Percentiles rank a stretch among this genome's conserved stretches.
phyloP scores from a whole-genome alignment of 2,888 invertebrate genomes.

The Tenthredo mesomela region DNA sequence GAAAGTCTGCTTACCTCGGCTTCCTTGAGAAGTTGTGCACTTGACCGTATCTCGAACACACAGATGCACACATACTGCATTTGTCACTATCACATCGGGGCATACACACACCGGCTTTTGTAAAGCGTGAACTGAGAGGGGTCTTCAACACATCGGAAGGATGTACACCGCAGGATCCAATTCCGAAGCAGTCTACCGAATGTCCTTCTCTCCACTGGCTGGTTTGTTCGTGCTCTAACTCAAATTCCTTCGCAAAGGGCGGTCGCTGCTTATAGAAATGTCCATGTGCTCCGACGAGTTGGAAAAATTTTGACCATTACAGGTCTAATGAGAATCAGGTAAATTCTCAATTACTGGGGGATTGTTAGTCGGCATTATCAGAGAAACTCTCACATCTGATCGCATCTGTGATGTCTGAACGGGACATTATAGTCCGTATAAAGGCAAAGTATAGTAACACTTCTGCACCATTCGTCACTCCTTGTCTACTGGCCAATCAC shows the following conservation, averaged over 20 bases:
- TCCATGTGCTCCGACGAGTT: neutral
- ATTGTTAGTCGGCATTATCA: neutral
- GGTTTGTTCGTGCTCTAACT: neutral
- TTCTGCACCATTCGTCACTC: slow-evolving; percentile 18
- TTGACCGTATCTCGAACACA: neutral
- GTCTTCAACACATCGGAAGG: neutral
- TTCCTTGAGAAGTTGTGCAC: neutral
- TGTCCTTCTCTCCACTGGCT: neutral
- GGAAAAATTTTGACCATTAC: neutral
- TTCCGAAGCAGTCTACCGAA: slow-evolving; percentile 28
- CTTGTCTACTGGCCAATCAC: slow-evolving; percentile 14
- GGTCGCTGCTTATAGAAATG: neutral
- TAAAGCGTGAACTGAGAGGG: neutral
- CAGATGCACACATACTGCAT: neutral
- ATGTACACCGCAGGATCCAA: slow-evolving; percentile 16
- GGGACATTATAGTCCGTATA: neutral
- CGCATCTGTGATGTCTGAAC: neutral
- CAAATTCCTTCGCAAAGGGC: neutral
- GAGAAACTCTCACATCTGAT: neutral
- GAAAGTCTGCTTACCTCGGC: neutral
- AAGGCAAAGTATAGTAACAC: slow-evolving; percentile 15
- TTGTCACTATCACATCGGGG: neutral
- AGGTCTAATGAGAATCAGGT: neutral
- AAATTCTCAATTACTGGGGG: neutral
- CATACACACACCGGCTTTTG: neutral